phyloP scores from a whole-genome alignment of 2,113 vertebrate genomes.

The Zosterops japonicus region DNA sequence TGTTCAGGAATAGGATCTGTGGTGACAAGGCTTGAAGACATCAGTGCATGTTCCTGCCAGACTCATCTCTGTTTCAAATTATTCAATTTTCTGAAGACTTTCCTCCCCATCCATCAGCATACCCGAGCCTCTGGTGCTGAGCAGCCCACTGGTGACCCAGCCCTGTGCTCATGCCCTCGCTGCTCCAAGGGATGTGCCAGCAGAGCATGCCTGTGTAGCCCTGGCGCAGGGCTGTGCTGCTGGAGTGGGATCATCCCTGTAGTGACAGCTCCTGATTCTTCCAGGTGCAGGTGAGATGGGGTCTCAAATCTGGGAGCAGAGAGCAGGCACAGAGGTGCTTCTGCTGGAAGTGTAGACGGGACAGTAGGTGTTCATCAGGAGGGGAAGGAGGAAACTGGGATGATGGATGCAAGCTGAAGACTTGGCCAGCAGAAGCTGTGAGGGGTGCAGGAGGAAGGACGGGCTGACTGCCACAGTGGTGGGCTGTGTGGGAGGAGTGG shows the following conservation, averaged over 20 bases:
- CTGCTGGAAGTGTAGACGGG: not conserved
- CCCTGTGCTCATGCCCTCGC: accelerated
- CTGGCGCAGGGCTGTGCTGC: not conserved
- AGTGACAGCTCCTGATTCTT: not conserved
- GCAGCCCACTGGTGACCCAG: not conserved
- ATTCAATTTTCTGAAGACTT: not conserved
- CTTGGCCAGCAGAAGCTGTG: not conserved
- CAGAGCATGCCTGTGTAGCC: not conserved
- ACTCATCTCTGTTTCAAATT: not conserved
- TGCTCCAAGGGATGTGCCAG: not conserved
- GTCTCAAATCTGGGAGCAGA: not conserved
- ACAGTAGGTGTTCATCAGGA: not conserved
- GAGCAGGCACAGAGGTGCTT: not conserved
- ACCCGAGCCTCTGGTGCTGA: not conserved
- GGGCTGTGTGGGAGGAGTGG: not conserved
- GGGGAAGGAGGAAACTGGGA: not conserved
- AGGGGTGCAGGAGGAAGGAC: not conserved
- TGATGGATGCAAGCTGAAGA: not conserved
- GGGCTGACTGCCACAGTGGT: not conserved
- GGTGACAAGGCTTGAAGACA: not conserved
- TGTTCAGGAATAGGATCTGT: not conserved
- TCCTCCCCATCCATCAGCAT: not conserved
- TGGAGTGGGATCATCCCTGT: not conserved
- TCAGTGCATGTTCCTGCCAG: accelerated
- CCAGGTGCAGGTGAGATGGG: not conserved